These are phyloP conservation scores for Salarias fasciatus DNA, from an alignment of 2,797 vertebrate genomes.

Conservation along the genomic window DNA sequence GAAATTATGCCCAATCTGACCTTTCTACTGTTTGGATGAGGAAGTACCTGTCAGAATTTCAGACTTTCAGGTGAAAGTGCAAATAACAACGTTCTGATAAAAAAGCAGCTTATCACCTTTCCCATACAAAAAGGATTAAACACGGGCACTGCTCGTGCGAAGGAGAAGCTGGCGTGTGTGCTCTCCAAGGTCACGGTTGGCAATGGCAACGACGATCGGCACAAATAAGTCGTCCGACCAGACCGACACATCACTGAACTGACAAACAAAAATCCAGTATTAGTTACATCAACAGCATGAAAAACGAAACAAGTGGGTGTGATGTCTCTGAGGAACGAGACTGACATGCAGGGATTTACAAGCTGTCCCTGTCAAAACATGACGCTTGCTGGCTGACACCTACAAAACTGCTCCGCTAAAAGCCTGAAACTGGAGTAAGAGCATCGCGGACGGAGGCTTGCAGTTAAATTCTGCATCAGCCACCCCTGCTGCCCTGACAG, in stretches of 20 bases:
- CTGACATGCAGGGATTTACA: neutral
- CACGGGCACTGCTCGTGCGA: neutral
- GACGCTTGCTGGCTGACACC: neutral
- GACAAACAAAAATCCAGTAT: conserved; percentile 2
- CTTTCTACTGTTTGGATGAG: conserved; percentile 55
- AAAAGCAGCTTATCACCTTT: conserved; percentile 30
- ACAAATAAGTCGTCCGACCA: conserved; percentile 50
- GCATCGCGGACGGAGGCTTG: conserved; percentile 45
- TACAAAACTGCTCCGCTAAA: conserved; percentile 11
- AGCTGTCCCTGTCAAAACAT: conserved; percentile 11
- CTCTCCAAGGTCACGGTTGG: conserved; percentile 60
- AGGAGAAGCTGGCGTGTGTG: conserved; percentile 41
- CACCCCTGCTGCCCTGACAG: conserved; percentile 65
- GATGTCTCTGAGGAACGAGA: conserved; percentile 3
- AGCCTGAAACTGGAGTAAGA: conserved; percentile 28
- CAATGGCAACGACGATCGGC: conserved; percentile 45
- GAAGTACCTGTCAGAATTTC: conserved; percentile 61
- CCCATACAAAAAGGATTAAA: conserved; percentile 23
- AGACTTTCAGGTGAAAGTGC: conserved; percentile 66
- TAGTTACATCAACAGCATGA: too few species aligned
- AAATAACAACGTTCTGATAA: conserved; percentile 59
- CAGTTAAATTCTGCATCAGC: conserved; percentile 70
- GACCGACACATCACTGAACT: conserved; percentile 43
- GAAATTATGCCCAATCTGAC: conserved; percentile 56
- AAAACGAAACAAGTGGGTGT: too few species aligned